Evolutionary conservation across 2,888 invertebrate species (phyloP).

Genomic region (Xestia c-nigrum): DNA sequence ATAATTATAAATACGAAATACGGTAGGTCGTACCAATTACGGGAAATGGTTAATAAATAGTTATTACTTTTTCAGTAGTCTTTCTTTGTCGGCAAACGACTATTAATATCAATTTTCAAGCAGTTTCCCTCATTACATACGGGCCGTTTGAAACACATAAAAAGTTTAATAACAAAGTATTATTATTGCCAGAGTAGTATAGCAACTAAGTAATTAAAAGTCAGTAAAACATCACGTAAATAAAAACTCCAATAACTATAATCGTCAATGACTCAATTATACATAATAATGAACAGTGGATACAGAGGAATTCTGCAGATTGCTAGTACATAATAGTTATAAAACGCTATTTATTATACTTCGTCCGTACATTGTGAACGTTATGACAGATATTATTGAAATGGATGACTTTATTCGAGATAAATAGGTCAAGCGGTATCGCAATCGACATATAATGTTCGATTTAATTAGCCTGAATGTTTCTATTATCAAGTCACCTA

Average conservation of each 20-base stretch:
- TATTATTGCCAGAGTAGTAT: constrained; percentile 2
- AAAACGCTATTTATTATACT: constrained; percentile 80
- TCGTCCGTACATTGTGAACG: constrained; percentile 79
- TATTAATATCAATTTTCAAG: constrained; percentile 36
- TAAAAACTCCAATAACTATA: constrained; percentile 61
- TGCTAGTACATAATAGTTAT: constrained; percentile 71
- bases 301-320: constrained; percentile 61
- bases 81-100: constrained; percentile 21
- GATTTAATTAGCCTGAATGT: constrained; percentile 88
- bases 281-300: constrained; percentile 49
- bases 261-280: constrained; percentile 70
- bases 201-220: constrained; percentile 55
- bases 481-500: constrained; percentile 77
- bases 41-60: constrained; percentile 15
- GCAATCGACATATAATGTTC: constrained; percentile 84
- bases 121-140: constrained; percentile 33
- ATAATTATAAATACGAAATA: constrained; percentile 19
- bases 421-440: constrained; percentile 87
- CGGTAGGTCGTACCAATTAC: constrained; percentile 22
- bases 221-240: constrained; percentile 57
- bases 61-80: constrained; percentile 27
- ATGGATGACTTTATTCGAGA: constrained; percentile 88
- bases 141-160: constrained; percentile 18
- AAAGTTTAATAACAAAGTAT: constrained; percentile 14
- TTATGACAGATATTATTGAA: constrained; percentile 87